Conservation (phyloP, 2,797 vertebrate species). For the Thamnophis elegans region DNA sequence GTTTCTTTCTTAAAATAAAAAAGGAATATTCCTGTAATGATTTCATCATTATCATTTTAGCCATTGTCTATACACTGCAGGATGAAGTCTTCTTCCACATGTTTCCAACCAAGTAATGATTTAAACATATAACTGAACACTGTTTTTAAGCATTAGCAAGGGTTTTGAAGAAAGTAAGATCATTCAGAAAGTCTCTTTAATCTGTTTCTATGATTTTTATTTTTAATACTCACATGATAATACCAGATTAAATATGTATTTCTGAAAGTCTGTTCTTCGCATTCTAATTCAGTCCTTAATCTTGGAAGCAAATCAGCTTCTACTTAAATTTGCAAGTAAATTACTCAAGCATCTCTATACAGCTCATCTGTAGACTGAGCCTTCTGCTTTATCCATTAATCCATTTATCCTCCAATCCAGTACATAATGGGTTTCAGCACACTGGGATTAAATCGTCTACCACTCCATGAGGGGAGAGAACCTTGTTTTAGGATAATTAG, state of each 20-base stretch:
- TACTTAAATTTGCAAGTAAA: neutral
- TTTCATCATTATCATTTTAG: neutral
- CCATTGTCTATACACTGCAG: neutral
- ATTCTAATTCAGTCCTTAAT: neutral
- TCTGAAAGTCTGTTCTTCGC: neutral
- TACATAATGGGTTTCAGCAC: neutral
- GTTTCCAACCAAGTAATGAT: neutral
- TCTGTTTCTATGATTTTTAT: neutral
- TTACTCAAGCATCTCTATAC: neutral
- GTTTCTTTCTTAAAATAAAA: neutral
- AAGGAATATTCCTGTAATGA: too few species aligned
- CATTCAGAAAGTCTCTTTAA: neutral
- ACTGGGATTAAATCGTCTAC: neutral
- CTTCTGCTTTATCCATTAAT: neutral
- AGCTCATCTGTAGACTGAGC: neutral
- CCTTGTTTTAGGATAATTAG: neutral
- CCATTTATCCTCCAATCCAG: neutral
- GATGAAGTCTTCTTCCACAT: neutral
- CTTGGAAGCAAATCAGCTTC: neutral
- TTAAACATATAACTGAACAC: neutral
- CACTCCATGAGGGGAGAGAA: neutral
- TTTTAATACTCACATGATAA: neutral
- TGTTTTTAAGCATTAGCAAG: neutral
- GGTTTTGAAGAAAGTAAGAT: neutral
- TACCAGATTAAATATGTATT: neutral